Conservation (phyloP, 2,888 invertebrate genomes). For the Oxycera nigricornis region DNA sequence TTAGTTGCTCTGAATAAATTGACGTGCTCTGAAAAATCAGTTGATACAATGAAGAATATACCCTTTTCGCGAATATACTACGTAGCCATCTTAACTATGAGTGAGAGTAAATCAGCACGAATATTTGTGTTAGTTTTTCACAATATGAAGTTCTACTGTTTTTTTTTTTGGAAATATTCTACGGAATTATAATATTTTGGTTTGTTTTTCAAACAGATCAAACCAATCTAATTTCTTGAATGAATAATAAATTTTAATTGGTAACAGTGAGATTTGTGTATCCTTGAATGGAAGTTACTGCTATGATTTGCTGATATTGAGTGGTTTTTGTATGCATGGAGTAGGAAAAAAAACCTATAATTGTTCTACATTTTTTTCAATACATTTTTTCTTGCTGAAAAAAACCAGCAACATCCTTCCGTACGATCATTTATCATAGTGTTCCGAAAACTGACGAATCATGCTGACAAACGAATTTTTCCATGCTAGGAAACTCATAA, state of each 20-base stretch:
- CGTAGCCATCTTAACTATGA: neutral
- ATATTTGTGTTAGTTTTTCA: neutral
- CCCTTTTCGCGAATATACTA: neutral
- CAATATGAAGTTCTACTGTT: neutral
- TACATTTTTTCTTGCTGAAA: too few species aligned
- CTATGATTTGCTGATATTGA: too few species aligned
- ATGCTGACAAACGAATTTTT: too few species aligned
- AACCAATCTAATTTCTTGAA: neutral
- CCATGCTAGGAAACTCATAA: too few species aligned
- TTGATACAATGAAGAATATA: neutral
- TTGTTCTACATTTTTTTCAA: too few species aligned
- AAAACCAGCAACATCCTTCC: too few species aligned
- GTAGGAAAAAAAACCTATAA: too few species aligned
- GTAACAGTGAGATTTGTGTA: slow-evolving; percentile 15
- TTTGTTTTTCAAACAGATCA: neutral
- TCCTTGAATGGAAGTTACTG: neutral
- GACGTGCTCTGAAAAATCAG: neutral
- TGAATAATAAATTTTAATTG: neutral
- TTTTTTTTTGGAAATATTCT: neutral
- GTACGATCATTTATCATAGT: too few species aligned
- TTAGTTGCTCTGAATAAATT: neutral
- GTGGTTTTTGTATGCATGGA: too few species aligned
- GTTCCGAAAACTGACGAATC: too few species aligned
- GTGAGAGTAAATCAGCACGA: neutral
- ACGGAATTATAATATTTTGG: neutral